These are phyloP conservation scores for Pachypanchax playfairii DNA, from an alignment of 2,113 vertebrate species.

Conservation along the genomic window DNA sequence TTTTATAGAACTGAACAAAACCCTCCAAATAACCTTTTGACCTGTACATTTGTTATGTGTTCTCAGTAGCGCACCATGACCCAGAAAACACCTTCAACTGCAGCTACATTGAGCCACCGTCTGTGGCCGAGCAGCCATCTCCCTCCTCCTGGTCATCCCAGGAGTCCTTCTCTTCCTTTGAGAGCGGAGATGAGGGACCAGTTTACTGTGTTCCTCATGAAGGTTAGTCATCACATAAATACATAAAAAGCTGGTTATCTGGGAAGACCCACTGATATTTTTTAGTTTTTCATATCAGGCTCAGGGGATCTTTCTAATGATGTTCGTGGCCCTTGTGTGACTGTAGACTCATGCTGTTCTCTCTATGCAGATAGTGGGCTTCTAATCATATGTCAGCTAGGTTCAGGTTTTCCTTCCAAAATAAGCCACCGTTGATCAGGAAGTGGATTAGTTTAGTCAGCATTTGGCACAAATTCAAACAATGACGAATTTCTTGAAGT, in stretches of 20 bases:
- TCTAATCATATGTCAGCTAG: constrained; percentile 60
- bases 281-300: constrained; percentile 31
- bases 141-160: constrained; percentile 96
- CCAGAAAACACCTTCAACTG: constrained; percentile 95
- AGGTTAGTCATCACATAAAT: constrained; percentile 77
- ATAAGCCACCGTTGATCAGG: constrained; percentile 69
- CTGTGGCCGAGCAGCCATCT: constrained; percentile 89
- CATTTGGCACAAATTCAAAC: constrained; percentile 61
- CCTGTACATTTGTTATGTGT: constrained; percentile 67
- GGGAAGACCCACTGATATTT: constrained; percentile 32
- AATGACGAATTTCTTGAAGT: constrained; percentile 64
- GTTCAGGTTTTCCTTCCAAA: constrained; percentile 34
- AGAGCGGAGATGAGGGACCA: constrained; percentile 92
- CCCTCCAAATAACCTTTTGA: constrained; percentile 63
- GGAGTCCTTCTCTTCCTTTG: constrained; percentile 96
- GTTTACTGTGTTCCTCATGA: constrained; percentile 95
- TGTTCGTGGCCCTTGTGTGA: constrained; percentile 12
- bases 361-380: constrained; percentile 46
- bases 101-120: constrained; percentile 95
- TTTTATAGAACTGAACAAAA: constrained; percentile 63
- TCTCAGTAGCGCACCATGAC: constrained; percentile 93
- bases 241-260: constrained; percentile 56
- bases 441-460: constrained; percentile 72
- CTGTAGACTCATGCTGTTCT: constrained; percentile 41
- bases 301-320: background rate